Base-by-base conservation (phyloP, 2,113 vertebrate species). In the Delphinus delphis region DNA sequence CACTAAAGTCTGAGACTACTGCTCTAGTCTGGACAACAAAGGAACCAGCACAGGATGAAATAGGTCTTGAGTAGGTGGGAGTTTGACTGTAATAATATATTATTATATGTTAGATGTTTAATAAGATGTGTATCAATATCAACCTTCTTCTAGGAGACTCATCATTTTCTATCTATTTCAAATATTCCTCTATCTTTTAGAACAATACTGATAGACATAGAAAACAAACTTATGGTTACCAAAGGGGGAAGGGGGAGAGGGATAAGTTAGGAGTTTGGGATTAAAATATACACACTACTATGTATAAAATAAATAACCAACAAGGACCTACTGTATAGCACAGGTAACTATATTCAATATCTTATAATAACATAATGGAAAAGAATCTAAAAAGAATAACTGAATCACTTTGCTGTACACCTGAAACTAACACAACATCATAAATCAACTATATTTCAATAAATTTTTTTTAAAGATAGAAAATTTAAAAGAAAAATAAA, bases 151-250 rank as follows among this genome's bases (percentile, higher is more conserved):
- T 33, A 12, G 31, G 53, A 68, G 28, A 90, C 31, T 88, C 73
- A 38, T 76, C 36, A 83, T 83, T 86, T 79, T 94, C 25, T 63
- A 38, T 41, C 73, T 55, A 44, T 50, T 93, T 71, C 68, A 77
- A 86, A 67, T 70, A 38, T 21, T 90, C 47, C 11, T 91, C 31
- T 80, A 2, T 80, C 6, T 88, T 96, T 93, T 81, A 90, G 96
- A 97, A 83, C 15, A 33, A 12, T 44, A 17, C 7, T 23, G 33
- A 13, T 21, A 53, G 17, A 53, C 74, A 31, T 15, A 50, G 74
- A 33, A 50, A 50, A 50, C 44, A 77, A 50, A 76, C 74, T 76
- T 50, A 6, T 2, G 17, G 15, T 50, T 21, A 20, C 44, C 74
- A 33, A 50, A 50, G 47, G 28, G 17, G 44, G 2, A 33, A 50